Percentiles rank a stretch among this genome's conserved stretches.
Evolutionary conservation across 2,888 invertebrate species (phyloP).

Genomic region (Tribolium freemani): DNA sequence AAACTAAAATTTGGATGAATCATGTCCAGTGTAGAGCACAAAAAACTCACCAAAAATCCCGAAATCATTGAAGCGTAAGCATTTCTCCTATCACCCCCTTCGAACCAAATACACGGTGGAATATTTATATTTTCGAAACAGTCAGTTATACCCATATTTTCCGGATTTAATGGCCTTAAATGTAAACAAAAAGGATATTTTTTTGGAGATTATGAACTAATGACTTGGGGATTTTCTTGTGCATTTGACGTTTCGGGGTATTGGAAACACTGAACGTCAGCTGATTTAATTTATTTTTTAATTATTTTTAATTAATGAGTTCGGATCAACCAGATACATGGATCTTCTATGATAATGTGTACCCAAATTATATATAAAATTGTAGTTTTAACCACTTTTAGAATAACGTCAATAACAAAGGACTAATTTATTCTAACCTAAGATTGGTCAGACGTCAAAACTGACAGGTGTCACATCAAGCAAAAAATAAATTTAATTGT

Average conservation of each 20-base stretch:
- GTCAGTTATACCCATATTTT: constrained; percentile 59
- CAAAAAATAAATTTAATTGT: too few species aligned
- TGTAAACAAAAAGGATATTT: background rate
- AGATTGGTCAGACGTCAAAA: too few species aligned
- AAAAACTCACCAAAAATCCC: constrained; percentile 81
- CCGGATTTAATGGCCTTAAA: background rate
- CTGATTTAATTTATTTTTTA: background rate
- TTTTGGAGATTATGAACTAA: background rate
- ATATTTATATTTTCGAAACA: constrained; percentile 81
- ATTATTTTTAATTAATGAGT: background rate
- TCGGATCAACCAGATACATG: too few species aligned
- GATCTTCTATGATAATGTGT: too few species aligned
- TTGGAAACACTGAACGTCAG: background rate
- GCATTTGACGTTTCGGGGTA: background rate
- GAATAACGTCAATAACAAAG: too few species aligned
- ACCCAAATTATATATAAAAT: too few species aligned
- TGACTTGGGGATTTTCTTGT: background rate
- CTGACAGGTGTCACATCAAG: too few species aligned
- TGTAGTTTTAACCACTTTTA: too few species aligned
- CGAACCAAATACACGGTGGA: constrained; percentile 86
- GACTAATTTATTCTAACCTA: too few species aligned
- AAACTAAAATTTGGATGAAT: constrained; percentile 76
- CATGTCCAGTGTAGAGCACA: constrained; percentile 16
- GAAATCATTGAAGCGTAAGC: constrained; percentile 87
- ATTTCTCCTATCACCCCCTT: constrained; percentile 89